These are phyloP conservation scores for Circaetus cinerascens DNA, from an alignment of 2,113 vertebrate genomes.

Conservation along the genomic window DNA sequence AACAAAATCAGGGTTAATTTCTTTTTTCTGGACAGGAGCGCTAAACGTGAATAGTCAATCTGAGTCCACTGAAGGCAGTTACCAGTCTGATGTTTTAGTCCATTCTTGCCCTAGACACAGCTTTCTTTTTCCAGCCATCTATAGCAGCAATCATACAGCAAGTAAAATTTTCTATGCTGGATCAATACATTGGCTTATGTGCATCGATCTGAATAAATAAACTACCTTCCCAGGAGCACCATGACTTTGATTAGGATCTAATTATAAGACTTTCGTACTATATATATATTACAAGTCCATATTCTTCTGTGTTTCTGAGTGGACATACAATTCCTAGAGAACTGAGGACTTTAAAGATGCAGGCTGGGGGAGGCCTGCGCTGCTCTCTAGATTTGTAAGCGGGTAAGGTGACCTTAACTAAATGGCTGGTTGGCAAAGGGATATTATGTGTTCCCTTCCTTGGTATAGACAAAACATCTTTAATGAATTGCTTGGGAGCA, in stretches of 20 bases:
- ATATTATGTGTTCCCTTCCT: background rate
- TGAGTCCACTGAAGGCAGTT: background rate
- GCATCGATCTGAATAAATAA: background rate
- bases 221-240: background rate
- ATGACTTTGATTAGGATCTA: background rate
- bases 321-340: background rate
- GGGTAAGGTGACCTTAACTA: background rate
- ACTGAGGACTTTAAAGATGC: background rate
- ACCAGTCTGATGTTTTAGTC: background rate
- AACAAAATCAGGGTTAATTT: background rate
- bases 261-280: background rate
- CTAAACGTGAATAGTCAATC: background rate
- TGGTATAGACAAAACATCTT: background rate
- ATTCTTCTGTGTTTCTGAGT: background rate
- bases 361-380: fast-evolving
- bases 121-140: background rate
- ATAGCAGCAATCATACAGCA: background rate
- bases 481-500: background rate
- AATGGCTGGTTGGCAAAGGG: background rate
- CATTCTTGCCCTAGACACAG: background rate
- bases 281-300: background rate
- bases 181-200: background rate
- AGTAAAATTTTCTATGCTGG: background rate
- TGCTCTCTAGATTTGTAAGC: background rate
- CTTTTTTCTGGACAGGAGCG: background rate